Evolutionary conservation across 2,888 invertebrate genomes (phyloP).

Genomic region (Eueremaeus valkanovi): DNA sequence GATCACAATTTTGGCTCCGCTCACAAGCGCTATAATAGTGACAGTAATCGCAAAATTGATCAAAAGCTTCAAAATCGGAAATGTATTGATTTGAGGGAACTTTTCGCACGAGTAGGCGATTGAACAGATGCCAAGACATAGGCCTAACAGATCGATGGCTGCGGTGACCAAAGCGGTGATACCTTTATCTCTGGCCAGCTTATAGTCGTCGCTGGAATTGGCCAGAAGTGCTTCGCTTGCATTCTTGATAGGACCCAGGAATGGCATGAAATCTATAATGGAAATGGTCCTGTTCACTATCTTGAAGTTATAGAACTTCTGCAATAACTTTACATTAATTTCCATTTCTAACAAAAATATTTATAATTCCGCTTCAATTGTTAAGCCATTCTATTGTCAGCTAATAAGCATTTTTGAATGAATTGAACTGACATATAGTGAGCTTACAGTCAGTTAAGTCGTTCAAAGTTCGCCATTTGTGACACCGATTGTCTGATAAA

Average conservation of each 20-base stretch:
- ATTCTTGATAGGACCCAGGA: conserved; percentile 37
- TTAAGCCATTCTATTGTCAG: too few relatives aligned
- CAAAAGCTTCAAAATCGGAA: conserved; percentile 13
- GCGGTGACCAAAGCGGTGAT: conserved; percentile 36
- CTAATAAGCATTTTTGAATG: too few relatives aligned
- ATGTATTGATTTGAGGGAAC: conserved; percentile 22
- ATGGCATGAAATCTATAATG: conserved; percentile 36
- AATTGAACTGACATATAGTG: too few relatives aligned
- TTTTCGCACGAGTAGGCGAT: conserved; percentile 33
- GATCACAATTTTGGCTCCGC: conserved; percentile 34
- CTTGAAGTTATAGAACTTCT: background rate
- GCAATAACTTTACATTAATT: background rate
- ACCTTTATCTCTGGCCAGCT: conserved; percentile 33
- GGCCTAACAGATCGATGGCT: conserved; percentile 31
- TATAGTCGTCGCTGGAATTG: background rate
- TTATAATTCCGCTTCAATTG: too few relatives aligned
- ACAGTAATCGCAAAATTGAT: conserved; percentile 11
- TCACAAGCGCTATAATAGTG: conserved; percentile 19
- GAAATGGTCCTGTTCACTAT: conserved; percentile 7
- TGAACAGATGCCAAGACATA: conserved; percentile 27
- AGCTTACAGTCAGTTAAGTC: too few relatives aligned
- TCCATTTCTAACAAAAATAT: background rate
- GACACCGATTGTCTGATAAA: too few relatives aligned
- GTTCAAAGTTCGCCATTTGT: too few relatives aligned
- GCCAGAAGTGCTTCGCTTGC: conserved; percentile 36